phyloP scores from a whole-genome alignment of 2,113 vertebrate species.

The Archilochus colubris region DNA sequence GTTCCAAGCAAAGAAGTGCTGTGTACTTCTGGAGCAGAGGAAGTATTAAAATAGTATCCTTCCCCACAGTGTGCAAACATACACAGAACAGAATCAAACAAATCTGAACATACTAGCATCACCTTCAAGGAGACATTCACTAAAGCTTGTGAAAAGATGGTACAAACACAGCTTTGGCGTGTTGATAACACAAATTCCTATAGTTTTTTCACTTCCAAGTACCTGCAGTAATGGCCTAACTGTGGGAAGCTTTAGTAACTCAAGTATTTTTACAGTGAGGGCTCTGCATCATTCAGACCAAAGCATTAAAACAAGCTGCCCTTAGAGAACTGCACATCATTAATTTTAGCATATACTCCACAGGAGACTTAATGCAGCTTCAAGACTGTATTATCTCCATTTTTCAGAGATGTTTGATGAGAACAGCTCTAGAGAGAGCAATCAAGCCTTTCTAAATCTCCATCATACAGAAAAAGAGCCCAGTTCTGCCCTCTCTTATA shows the following conservation, averaged over 20 bases:
- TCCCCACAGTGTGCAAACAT: background rate
- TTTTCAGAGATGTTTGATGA: background rate
- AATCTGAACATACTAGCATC: background rate
- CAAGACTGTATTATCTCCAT: too few relatives aligned
- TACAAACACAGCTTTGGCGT: background rate
- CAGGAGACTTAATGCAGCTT: background rate
- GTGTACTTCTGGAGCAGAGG: background rate
- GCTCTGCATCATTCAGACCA: background rate
- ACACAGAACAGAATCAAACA: background rate
- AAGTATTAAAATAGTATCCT: background rate
- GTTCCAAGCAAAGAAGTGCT: background rate
- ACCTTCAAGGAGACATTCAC: background rate
- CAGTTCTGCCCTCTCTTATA: background rate
- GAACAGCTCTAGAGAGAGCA: background rate
- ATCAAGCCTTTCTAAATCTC: background rate
- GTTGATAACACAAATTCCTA: background rate
- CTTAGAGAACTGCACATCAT: background rate
- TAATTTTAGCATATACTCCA: background rate
- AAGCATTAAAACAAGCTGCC: background rate
- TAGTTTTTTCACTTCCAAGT: background rate
- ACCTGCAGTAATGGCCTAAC: background rate
- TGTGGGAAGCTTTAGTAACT: background rate
- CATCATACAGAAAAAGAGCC: background rate
- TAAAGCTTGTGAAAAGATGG: background rate
- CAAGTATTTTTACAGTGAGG: fast-evolving